These are phyloP conservation scores for Ceratitis capitata DNA, from an alignment of 1,140 invertebrate genomes.

Conservation along the genomic window DNA sequence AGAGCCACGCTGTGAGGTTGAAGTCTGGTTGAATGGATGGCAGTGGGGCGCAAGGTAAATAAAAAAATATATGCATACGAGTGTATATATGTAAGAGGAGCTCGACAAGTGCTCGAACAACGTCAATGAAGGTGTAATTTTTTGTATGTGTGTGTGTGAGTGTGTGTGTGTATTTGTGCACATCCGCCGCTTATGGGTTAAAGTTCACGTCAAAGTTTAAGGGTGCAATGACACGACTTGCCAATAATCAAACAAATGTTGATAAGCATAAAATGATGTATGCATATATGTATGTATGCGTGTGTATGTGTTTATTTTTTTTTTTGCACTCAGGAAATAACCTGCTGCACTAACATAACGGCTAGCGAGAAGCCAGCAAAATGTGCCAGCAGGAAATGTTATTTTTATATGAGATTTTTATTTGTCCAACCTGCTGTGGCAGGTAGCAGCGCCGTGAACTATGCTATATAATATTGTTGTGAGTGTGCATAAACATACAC, in stretches of 20 bases:
- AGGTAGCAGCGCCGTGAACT: background rate
- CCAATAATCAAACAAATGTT: conserved; percentile 13
- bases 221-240: conserved; percentile 11
- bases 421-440: background rate
- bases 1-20: too few species aligned
- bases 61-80: background rate
- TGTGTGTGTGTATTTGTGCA: background rate
- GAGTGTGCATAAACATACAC: too few species aligned
- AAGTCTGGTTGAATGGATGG: background rate
- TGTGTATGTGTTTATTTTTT: background rate
- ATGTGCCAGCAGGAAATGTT: background rate
- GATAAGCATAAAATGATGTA: conserved; percentile 31
- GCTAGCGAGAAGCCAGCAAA: background rate
- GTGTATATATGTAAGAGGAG: background rate
- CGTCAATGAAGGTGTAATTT: background rate
- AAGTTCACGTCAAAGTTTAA: conserved; percentile 18
- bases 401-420: conserved; percentile 17
- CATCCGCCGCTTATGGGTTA: background rate
- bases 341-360: background rate
- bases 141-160: too few species aligned
- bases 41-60: background rate
- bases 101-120: background rate
- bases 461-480: background rate
- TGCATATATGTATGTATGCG: background rate
- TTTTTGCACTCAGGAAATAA: background rate